phyloP scores from a whole-genome alignment of 1,140 invertebrate species.

The Pseudachorutes palmiensis region DNA sequence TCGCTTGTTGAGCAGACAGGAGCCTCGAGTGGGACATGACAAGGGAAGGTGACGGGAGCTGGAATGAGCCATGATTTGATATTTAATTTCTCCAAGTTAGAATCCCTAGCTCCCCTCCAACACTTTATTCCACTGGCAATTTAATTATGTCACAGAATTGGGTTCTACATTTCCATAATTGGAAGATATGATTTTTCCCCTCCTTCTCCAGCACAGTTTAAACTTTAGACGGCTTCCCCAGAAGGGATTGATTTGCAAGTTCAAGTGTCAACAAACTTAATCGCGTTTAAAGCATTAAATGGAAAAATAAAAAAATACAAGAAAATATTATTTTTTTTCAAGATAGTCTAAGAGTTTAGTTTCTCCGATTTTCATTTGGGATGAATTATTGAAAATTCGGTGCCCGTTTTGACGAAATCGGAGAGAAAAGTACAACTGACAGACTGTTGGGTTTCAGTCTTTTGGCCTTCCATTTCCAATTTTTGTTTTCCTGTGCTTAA shows the following conservation, averaged over 20 bases:
- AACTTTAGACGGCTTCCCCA: not conserved
- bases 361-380: too few species aligned
- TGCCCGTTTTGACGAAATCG: too few species aligned
- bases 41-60: too few species aligned
- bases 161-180: constrained; percentile 27
- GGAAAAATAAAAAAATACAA: too few species aligned
- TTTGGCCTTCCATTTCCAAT: too few species aligned
- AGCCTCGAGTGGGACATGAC: not conserved
- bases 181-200: constrained; percentile 7
- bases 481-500: too few species aligned
- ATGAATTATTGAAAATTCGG: too few species aligned
- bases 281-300: not conserved
- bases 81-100: not conserved
- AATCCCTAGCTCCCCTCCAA: not conserved
- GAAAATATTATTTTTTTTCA: too few species aligned
- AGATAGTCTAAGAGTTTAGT: too few species aligned
- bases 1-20: not conserved
- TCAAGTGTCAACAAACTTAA: constrained; percentile 7
- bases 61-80: constrained; percentile 9
- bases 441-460: too few species aligned
- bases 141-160: constrained; percentile 14
- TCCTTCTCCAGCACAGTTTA: not conserved
- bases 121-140: constrained; percentile 7
- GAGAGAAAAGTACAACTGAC: too few species aligned
- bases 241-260: not conserved